Evolutionary conservation across 2,888 invertebrate genomes (phyloP), one percentile per base, ranked within the genome.

Genomic region (Monopis laevigella): DNA sequence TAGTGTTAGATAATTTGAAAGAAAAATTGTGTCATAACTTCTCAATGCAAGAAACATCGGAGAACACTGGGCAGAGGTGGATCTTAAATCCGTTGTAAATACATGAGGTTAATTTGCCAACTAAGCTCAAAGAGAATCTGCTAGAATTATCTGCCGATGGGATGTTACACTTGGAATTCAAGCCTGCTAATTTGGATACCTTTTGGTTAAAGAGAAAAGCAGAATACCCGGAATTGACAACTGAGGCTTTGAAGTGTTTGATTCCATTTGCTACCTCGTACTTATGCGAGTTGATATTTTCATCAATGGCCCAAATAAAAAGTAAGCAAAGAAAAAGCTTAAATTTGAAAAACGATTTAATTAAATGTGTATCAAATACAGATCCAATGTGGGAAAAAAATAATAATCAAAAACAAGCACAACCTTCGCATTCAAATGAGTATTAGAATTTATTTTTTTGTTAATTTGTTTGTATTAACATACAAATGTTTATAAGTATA

Each of bases 161-260:
- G 41, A 46, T 50, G 49, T 43, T 49, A 36, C 47, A 50, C 35
- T 45, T 48, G 48, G 44, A 50, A 49, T 48, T 45, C 40, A 46
- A 47, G 42, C 39, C 43, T 43, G 14, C 29, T 26, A 43, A 41
- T 45, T 43, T 47, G 42, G 43, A 45, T 47, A 45, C 40, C 36
- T 46, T 44, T 44, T 44, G 44, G 44, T 43, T 44, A 40, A 44
- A 13, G 17, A 45, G 43, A 40, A 45, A 45, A 45, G 19, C 39
- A 44, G 45, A 44, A 45, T 40, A 44, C 35, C 45, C 43, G 26
- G 19, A 44, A 44, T 44, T 44, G 21, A 38, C 39, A 17, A 44
- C 39, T 17, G 39, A 45, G 30, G 45, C 45, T 45, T 39, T 45
- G 39, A 45, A 44, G 42, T 43, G 34, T 42, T 43, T 47, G 43